phyloP scores from a whole-genome alignment of 2,113 vertebrate genomes.

The Neodon shergylaensis region DNA sequence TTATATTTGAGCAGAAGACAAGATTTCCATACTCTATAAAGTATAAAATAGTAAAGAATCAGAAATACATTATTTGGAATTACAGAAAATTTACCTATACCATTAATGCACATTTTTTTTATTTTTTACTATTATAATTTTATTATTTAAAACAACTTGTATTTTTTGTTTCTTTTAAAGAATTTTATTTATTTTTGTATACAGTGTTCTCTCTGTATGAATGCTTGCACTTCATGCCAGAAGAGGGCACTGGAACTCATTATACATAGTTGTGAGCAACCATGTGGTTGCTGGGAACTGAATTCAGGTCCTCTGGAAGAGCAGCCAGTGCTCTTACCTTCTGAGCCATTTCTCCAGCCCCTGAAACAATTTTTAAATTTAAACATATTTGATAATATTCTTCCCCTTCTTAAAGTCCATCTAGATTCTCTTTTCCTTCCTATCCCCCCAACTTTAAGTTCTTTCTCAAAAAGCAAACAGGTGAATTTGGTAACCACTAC shows the following conservation, averaged over 20 bases:
- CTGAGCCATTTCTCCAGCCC: too few relatives aligned
- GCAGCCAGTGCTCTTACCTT: too few relatives aligned
- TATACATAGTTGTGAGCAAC: too few relatives aligned
- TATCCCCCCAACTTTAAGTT: neutral
- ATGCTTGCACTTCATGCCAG: too few relatives aligned
- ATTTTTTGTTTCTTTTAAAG: neutral
- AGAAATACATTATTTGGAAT: neutral
- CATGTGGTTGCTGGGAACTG: too few relatives aligned
- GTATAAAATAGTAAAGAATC: neutral
- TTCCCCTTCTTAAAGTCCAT: neutral
- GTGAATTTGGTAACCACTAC: neutral
- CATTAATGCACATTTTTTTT: neutral
- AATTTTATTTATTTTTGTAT: too few relatives aligned
- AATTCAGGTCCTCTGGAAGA: too few relatives aligned
- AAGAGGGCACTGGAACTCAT: too few relatives aligned
- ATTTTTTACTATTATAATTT: neutral
- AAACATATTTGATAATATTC: neutral
- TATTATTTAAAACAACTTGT: neutral
- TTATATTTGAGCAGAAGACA: neutral
- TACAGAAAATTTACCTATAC: neutral
- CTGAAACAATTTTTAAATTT: neutral
- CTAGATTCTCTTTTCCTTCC: neutral
- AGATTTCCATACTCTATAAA: neutral
- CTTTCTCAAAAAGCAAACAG: neutral
- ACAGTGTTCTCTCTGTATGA: too few relatives aligned